Evolutionary conservation across 2,113 vertebrate species (phyloP), one percentile per base, ranked within the genome.

Genomic region (Drymodes brunneopygia): DNA sequence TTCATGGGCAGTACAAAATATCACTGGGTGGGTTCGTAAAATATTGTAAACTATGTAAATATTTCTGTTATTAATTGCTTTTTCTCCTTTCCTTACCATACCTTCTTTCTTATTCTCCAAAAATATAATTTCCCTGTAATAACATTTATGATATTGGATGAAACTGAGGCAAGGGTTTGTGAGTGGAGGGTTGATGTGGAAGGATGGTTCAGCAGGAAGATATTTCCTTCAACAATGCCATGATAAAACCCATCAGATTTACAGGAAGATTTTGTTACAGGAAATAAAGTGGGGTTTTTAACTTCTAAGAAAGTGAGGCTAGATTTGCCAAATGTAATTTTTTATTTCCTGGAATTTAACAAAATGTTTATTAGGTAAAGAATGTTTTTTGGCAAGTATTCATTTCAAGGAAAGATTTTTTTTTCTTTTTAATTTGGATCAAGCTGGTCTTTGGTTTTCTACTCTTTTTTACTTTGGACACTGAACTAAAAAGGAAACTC

Each of bases 291-390:
- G 11, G 17, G 3, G 7, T 14, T 86, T 86, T 86, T 81, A 62
- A 15, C 61, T 94, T 79, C 8, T n/a, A 89, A 73, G 50, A 83
- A n/a, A 83, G 31, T 54, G 19, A 61, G 33, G 20, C 3, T 69
- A 83, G 35, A 84, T 88, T 81, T 80, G 58, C 50, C 72, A 95
- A 88, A 73, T 6, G 4, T 31, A 72, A 31, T 60, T 80, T 82
- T 90, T 90, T 72, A 51, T 84, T 95, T 96, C 86, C 69, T 96
- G 72, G 81, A 91, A 91, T 94, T 81, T 84, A 84, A 60, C 25
- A 85, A 87, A 92, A 91, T 67, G 5, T 70, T 87, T 91, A 71
- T 87, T 91, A 90, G 53, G 61, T 81, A 84, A 92, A 74, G 56
- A 94, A 88, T 29, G 23, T 28, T 89, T 93, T 94, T 64, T 89